phyloP scores from a whole-genome alignment of 1,140 invertebrate genomes.

The Dreissena rostriformis region DNA sequence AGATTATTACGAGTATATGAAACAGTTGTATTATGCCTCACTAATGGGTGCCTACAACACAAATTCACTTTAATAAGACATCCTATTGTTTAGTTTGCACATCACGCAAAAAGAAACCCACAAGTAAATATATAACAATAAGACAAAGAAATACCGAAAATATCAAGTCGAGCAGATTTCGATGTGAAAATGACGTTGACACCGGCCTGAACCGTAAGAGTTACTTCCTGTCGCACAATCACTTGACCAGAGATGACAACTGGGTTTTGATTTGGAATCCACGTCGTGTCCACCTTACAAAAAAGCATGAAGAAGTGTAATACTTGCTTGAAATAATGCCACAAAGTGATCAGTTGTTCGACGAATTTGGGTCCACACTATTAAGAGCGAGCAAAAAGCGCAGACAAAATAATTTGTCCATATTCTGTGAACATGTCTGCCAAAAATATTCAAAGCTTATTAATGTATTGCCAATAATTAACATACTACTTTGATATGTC shows the following conservation, averaged over 20 bases:
- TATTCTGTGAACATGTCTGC: too few species aligned
- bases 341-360: too few species aligned
- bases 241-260: background rate
- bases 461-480: too few species aligned
- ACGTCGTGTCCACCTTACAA: constrained; percentile 13
- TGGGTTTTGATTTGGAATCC: constrained; percentile 24
- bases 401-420: too few species aligned
- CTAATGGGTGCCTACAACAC: background rate
- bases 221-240: background rate
- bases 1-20: background rate
- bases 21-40: background rate
- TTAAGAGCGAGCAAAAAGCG: too few species aligned
- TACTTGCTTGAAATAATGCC: too few species aligned
- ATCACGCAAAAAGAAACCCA: too few species aligned
- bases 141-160: constrained; percentile 2
- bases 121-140: too few species aligned
- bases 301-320: background rate
- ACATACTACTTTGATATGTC: too few species aligned
- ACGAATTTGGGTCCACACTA: too few species aligned
- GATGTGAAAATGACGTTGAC: constrained; percentile 17
- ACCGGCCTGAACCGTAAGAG: background rate
- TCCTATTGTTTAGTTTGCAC: background rate
- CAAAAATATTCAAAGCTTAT: too few species aligned
- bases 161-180: background rate
- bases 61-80: background rate